Evolutionary conservation across 2,797 vertebrate genomes (phyloP).

Genomic region (Brachyrhaphis roseni): DNA sequence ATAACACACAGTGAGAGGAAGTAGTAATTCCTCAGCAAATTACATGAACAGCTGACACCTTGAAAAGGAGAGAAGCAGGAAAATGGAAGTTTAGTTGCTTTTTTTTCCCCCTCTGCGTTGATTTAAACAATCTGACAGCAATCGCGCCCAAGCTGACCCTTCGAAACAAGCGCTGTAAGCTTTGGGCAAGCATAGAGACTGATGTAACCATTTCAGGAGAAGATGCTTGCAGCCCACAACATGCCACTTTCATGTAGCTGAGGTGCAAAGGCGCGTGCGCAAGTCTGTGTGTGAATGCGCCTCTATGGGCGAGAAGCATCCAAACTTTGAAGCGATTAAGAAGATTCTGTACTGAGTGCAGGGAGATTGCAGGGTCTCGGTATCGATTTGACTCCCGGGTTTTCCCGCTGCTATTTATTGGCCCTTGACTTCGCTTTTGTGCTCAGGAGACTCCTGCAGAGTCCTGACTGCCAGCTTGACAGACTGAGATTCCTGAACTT

Average conservation of each 20-base stretch:
- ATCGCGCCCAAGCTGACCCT: slow-evolving; percentile 55
- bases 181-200: slow-evolving; percentile 38
- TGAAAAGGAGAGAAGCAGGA: not conserved
- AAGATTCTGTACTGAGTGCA: slow-evolving; percentile 25
- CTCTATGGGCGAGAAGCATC: slow-evolving; percentile 12
- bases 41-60: slow-evolving; percentile 32
- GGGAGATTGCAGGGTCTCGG: slow-evolving; percentile 31
- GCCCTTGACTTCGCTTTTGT: slow-evolving; percentile 66
- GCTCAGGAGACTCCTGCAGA: slow-evolving; percentile 67
- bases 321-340: slow-evolving; percentile 53
- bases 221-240: slow-evolving; percentile 64
- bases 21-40: slow-evolving; percentile 34
- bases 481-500: slow-evolving; percentile 62
- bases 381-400: slow-evolving; percentile 63
- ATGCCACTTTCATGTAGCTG: slow-evolving; percentile 49
- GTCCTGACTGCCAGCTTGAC: slow-evolving; percentile 71
- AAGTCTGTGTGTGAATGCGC: slow-evolving; percentile 14
- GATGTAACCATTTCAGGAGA: slow-evolving; percentile 43
- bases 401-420: slow-evolving; percentile 69
- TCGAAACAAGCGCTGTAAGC: slow-evolving; percentile 58
- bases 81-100: slow-evolving; percentile 2
- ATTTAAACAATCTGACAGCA: slow-evolving; percentile 77
- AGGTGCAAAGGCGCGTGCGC: slow-evolving; percentile 18
- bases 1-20: slow-evolving; percentile 21
- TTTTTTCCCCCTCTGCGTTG: slow-evolving; percentile 42